Base-by-base conservation (phyloP, 2,797 vertebrate genomes). In the Peromyscus aztecus region DNA sequence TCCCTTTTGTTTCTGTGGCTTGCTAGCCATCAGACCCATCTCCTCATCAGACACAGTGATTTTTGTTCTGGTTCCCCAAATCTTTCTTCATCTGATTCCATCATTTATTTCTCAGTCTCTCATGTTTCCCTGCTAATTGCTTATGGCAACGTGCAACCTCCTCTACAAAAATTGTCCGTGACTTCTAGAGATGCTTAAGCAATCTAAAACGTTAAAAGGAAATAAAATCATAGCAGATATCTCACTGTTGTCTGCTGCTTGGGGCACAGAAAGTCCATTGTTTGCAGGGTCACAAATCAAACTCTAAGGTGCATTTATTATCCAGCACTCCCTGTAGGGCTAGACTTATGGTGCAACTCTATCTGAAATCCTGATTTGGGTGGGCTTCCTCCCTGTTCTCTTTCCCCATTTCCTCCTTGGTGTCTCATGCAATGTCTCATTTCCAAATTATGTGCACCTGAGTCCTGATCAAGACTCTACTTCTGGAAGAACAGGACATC, bases 21-120 rank as follows among this genome's bases (percentile, higher is more conserved):
- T 7, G 34, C 23, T 10, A 4, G 34, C 23, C 8, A 4, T 8
- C 11, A 31, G n/a, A n/a, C 0, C 0, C 6, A 52, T 92, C 4
- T 52, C 19, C 31, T 65, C 40, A 78, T 13, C 16, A 86, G 40
- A 94, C n/a, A 29, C 19, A 55, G 4, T 31, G 40, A 11, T 9
- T 77, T 94, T 21, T 23, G 27, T 24, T 1, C 24, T 49, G 3
- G 11, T 78, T 46, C 1, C 12, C 13, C 0, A 0, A 4, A 78
- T 27, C 2, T 3, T 49, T 37, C 61, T 23, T 81, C 16, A 6
- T 46, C 2, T 61, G 16, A 76, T 89, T 7, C 7, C 7, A 2
- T 2, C 4, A 10, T 0, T 92, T 61, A 29, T 11, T 24, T 10
- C 17, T 49, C 10, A 57, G 17, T 3, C 37, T 43, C 7, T 67